Conservation (phyloP, 1,140 invertebrate species). For the Glomeris maerens region DNA sequence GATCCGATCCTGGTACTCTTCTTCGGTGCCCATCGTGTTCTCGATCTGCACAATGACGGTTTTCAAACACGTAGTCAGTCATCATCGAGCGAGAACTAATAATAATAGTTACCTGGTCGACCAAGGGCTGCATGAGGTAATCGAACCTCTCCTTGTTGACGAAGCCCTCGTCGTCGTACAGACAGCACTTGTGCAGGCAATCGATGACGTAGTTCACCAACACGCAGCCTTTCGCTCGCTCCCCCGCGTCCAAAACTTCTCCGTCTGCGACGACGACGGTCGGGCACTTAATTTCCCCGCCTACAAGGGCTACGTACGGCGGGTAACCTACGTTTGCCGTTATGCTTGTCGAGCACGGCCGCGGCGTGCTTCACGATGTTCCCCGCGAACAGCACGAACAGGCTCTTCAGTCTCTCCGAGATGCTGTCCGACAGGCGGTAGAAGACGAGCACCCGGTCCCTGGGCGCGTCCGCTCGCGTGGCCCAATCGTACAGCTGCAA, state of each 20-base stretch:
- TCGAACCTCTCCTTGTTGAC: conserved; percentile 71
- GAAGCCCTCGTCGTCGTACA: conserved; percentile 63
- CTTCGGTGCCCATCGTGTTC: conserved; percentile 51
- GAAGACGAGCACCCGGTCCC: conserved; percentile 55
- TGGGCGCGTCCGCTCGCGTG: conserved; percentile 35
- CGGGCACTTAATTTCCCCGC: not conserved
- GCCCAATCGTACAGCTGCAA: conserved; percentile 61
- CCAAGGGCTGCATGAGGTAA: conserved; percentile 62
- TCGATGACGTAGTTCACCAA: conserved; percentile 52
- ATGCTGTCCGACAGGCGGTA: conserved; percentile 60
- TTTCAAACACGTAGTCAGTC: too few relatives aligned
- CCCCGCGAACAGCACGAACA: conserved; percentile 78
- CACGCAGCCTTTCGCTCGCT: conserved; percentile 25
- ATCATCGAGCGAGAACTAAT: too few relatives aligned
- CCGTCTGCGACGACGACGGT: not conserved
- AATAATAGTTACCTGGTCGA: conserved; percentile 62
- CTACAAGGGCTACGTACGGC: not conserved
- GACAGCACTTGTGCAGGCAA: conserved; percentile 60
- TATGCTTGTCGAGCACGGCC: conserved; percentile 39
- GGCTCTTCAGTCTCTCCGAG: conserved; percentile 63
- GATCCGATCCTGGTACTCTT: conserved; percentile 42
- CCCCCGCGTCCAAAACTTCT: not conserved
- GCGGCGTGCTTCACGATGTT: conserved; percentile 68
- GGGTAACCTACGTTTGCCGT: conserved; percentile 18
- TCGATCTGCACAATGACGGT: conserved; percentile 56